These are phyloP conservation scores for Vultur gryphus DNA, from an alignment of 2,797 vertebrate genomes.

Conservation along the genomic window DNA sequence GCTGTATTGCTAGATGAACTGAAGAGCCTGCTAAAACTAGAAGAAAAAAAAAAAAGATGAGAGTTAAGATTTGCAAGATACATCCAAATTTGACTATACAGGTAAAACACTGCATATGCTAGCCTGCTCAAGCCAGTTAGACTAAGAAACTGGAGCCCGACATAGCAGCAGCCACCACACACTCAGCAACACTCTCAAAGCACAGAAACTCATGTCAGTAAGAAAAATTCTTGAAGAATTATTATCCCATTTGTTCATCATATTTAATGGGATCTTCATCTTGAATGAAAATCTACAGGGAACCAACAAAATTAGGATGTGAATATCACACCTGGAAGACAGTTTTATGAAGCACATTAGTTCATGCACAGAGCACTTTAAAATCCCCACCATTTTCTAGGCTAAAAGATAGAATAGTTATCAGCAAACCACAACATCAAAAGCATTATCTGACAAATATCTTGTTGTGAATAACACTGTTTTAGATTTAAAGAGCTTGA, in stretches of 20 bases:
- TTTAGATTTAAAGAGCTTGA: not conserved
- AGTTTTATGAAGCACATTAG: not conserved
- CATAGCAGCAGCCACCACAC: not conserved
- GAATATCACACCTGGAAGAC: not conserved
- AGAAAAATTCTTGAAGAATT: not conserved
- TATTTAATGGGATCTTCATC: not conserved
- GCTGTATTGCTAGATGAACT: slow-evolving; percentile 87
- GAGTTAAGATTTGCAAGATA: not conserved
- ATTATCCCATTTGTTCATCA: not conserved
- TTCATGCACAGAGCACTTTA: not conserved
- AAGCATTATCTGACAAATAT: not conserved
- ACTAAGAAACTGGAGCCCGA: not conserved
- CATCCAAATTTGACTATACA: not conserved
- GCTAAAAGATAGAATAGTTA: not conserved
- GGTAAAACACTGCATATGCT: not conserved
- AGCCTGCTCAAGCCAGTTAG: slow-evolving; percentile 12
- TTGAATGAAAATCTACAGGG: not conserved
- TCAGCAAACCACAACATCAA: not conserved
- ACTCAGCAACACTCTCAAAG: not conserved
- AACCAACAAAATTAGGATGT: not conserved
- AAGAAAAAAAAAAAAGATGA: slow-evolving; percentile 41
- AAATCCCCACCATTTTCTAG: not conserved
- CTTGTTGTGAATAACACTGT: not conserved
- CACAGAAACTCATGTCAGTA: not conserved
- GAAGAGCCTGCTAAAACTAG: slow-evolving; percentile 97